A percentile compares a stretch with the other conserved stretches of the same genome.
Conservation (phyloP, 2,888 invertebrate species). For the Drosophila falleni region DNA sequence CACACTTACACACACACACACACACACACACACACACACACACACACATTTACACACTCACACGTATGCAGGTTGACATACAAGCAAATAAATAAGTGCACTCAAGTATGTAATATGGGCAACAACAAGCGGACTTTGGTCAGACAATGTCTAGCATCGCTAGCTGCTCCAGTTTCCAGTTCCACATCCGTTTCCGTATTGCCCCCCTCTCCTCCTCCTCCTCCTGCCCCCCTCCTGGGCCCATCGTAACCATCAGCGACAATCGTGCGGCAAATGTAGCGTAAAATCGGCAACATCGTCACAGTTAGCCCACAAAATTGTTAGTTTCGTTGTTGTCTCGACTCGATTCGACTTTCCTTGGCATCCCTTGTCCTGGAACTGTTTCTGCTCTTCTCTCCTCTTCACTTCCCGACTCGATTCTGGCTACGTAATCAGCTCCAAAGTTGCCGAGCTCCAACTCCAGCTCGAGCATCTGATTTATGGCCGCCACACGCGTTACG, state of each 20-base stretch:
- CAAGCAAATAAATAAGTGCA: constrained; percentile 79
- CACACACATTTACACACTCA: no score
- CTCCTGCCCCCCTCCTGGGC: background rate
- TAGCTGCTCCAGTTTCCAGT: constrained; percentile 46
- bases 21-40: constrained; percentile 6
- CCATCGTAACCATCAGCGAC: constrained; percentile 49
- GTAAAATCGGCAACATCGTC: constrained; percentile 72
- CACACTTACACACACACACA: constrained; percentile 37
- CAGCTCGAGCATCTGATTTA: constrained; percentile 51
- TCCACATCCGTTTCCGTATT: constrained; percentile 28
- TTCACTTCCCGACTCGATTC: background rate
- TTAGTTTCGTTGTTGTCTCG: constrained; percentile 69
- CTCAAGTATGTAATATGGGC: constrained; percentile 80
- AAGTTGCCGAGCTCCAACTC: constrained; percentile 25
- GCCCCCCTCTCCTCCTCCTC: background rate
- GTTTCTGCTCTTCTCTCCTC: background rate
- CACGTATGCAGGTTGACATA: constrained; percentile 67
- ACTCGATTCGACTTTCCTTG: constrained; percentile 13
- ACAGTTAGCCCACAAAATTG: constrained; percentile 67
- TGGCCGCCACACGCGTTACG: constrained; percentile 56
- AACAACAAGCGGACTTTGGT: constrained; percentile 53
- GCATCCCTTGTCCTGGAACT: background rate
- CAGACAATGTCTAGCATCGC: constrained; percentile 61
- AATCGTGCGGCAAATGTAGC: constrained; percentile 76
- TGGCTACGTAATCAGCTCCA: constrained; percentile 60